Conservation (phyloP, 1,140 invertebrate genomes). For the Drosophila asahinai region DNA sequence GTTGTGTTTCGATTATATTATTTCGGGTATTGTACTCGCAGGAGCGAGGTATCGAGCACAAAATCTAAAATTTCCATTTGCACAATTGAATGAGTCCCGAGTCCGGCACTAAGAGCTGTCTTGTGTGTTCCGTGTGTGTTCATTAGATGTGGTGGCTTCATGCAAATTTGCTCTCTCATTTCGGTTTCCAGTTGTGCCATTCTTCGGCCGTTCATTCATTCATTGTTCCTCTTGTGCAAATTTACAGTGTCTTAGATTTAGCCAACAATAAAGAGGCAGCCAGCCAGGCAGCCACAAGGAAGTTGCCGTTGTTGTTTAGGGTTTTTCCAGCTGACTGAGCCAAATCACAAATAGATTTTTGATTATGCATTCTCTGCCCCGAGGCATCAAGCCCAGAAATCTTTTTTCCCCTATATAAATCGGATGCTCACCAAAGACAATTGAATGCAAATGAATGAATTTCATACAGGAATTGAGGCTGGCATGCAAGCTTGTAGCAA, state of each 20-base stretch:
- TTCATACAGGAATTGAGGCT: not conserved
- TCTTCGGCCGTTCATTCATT: slow-evolving; percentile 5
- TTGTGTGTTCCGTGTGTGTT: slow-evolving; percentile 43
- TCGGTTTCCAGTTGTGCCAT: slow-evolving; percentile 15
- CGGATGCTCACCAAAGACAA: slow-evolving; percentile 17
- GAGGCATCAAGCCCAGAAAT: slow-evolving; percentile 13
- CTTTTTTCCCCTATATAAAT: slow-evolving; percentile 6
- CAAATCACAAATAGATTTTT: slow-evolving; percentile 32
- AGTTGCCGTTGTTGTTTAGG: slow-evolving; percentile 10
- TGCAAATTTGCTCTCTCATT: slow-evolving; percentile 51
- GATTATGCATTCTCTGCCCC: slow-evolving; percentile 24
- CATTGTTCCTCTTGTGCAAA: slow-evolving; percentile 13
- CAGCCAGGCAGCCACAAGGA: slow-evolving; percentile 9
- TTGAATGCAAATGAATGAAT: slow-evolving; percentile 29
- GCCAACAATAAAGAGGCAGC: slow-evolving; percentile 13
- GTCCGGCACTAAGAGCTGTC: slow-evolving; percentile 7
- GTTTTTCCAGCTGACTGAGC: slow-evolving; percentile 22
- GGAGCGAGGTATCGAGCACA: slow-evolving; percentile 43
- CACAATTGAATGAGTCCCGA: slow-evolving; percentile 62
- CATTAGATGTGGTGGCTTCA: slow-evolving; percentile 60
- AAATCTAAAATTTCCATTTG: slow-evolving; percentile 73
- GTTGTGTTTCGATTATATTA: slow-evolving; percentile 8
- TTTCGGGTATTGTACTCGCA: not conserved
- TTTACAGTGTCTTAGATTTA: slow-evolving; percentile 10
- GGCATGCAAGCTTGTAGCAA: not conserved